Evolutionary conservation across 2,113 vertebrate genomes (phyloP).

Genomic region (Pseudopipra pipra): DNA sequence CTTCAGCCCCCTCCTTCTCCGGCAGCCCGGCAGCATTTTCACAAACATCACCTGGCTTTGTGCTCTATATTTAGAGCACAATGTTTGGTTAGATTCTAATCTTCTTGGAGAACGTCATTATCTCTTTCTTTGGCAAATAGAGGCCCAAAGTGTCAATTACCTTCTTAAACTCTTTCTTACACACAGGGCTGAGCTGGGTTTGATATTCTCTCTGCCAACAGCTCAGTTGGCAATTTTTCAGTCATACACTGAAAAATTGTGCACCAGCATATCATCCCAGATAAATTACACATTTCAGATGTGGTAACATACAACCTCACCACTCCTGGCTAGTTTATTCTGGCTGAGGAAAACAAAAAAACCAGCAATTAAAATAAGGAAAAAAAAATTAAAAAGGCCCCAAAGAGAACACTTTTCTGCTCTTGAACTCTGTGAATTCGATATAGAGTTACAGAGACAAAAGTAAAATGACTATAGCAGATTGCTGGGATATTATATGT

Average conservation of each 20-base stretch:
- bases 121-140: slow-evolving; percentile 69
- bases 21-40: slow-evolving; percentile 63
- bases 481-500: neutral
- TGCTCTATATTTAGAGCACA: slow-evolving; percentile 71
- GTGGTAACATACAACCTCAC: slow-evolving; percentile 2
- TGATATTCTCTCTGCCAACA: slow-evolving; percentile 45
- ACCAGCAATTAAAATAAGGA: neutral
- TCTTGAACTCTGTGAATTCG: neutral
- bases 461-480: neutral
- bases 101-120: slow-evolving; percentile 65
- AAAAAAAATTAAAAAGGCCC: neutral
- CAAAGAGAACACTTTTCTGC: neutral
- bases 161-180: slow-evolving; percentile 58
- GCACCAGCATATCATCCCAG: slow-evolving; percentile 18
- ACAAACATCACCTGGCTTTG: slow-evolving; percentile 69
- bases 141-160: slow-evolving; percentile 69
- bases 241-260: slow-evolving; percentile 51
- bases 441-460: neutral
- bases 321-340: neutral
- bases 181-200: slow-evolving; percentile 27
- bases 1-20: neutral
- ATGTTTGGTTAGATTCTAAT: slow-evolving; percentile 76
- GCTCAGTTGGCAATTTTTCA: slow-evolving; percentile 52
- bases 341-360: neutral
- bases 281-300: slow-evolving; percentile 56